phyloP scores from a whole-genome alignment of 2,888 invertebrate species.

The Corythucha ciliata region DNA sequence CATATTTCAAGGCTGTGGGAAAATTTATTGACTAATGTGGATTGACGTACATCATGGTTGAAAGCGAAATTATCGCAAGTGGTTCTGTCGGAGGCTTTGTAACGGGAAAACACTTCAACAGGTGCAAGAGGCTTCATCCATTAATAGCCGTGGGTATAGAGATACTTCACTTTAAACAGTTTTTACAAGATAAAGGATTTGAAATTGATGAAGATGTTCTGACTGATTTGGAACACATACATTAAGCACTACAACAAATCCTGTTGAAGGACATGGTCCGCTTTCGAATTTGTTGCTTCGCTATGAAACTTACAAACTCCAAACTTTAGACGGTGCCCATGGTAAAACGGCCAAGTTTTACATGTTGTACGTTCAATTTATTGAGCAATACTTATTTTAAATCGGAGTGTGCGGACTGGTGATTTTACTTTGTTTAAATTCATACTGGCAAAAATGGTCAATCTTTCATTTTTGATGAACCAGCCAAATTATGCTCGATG shows the following conservation, averaged over 20 bases:
- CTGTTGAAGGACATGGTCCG: too few species aligned
- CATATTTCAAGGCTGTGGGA: constrained; percentile 13
- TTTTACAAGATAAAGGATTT: neutral
- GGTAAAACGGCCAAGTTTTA: constrained; percentile 39
- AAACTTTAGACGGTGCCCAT: constrained; percentile 31
- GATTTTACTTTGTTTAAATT: constrained; percentile 37
- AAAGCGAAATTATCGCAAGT: neutral
- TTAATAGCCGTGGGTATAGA: neutral
- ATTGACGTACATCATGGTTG: neutral
- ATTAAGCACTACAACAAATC: too few species aligned
- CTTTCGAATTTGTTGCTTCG: too few species aligned
- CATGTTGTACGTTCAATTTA: constrained; percentile 34
- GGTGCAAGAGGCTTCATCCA: constrained; percentile 6
- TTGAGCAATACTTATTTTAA: constrained; percentile 36
- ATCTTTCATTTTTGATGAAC: constrained; percentile 39
- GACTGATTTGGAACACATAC: too few species aligned
- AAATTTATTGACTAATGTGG: constrained; percentile 9
- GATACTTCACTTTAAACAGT: neutral
- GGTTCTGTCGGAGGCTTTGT: constrained; percentile 6
- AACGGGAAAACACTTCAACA: constrained; percentile 7
- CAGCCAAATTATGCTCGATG: constrained; percentile 40
- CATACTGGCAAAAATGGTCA: constrained; percentile 36
- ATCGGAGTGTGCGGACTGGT: constrained; percentile 37
- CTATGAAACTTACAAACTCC: too few species aligned
- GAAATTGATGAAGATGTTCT: too few species aligned